Conservation (phyloP, 2,797 vertebrate genomes). For the Euthynnus affinis region DNA sequence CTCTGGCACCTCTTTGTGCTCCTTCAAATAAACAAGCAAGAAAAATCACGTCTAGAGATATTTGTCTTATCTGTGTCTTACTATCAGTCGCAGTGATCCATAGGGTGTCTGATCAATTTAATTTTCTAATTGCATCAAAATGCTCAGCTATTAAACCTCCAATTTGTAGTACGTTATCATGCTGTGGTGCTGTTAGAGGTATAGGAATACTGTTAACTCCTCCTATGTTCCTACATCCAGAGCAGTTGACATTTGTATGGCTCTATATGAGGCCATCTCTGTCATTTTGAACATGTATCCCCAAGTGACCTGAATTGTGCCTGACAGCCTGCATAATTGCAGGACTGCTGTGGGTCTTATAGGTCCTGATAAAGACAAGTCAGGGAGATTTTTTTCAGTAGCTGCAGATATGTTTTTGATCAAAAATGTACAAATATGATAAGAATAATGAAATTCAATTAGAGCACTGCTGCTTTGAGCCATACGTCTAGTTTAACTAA, state of each 20-base stretch:
- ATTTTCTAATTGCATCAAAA: slow-evolving; percentile 67
- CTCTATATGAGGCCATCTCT: slow-evolving; percentile 58
- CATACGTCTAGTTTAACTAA: background rate
- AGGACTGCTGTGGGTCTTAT: slow-evolving; percentile 48
- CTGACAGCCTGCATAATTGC: slow-evolving; percentile 70
- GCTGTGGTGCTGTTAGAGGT: slow-evolving; percentile 4
- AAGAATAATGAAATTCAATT: slow-evolving; percentile 33
- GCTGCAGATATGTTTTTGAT: slow-evolving; percentile 43
- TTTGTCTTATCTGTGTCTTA: slow-evolving; percentile 20
- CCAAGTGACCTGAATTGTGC: slow-evolving; percentile 45
- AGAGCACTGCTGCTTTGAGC: slow-evolving; percentile 17
- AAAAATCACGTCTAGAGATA: slow-evolving; percentile 20
- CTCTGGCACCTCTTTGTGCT: slow-evolving; percentile 17
- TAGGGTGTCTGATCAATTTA: slow-evolving; percentile 23
- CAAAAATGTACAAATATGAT: slow-evolving; percentile 37
- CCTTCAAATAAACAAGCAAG: slow-evolving; percentile 30
- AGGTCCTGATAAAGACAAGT: slow-evolving; percentile 27
- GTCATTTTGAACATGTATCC: slow-evolving; percentile 59
- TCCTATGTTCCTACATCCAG: slow-evolving; percentile 5
- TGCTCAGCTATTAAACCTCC: slow-evolving; percentile 33
- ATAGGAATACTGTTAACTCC: background rate
- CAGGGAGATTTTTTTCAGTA: background rate
- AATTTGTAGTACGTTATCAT: background rate
- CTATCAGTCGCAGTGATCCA: slow-evolving; percentile 37
- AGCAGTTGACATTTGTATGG: slow-evolving; percentile 3